A percentile compares a stretch with the other conserved stretches of the same genome.
These are phyloP conservation scores for Apamea crenata DNA, from an alignment of 2,888 invertebrate species.

Conservation along the genomic window DNA sequence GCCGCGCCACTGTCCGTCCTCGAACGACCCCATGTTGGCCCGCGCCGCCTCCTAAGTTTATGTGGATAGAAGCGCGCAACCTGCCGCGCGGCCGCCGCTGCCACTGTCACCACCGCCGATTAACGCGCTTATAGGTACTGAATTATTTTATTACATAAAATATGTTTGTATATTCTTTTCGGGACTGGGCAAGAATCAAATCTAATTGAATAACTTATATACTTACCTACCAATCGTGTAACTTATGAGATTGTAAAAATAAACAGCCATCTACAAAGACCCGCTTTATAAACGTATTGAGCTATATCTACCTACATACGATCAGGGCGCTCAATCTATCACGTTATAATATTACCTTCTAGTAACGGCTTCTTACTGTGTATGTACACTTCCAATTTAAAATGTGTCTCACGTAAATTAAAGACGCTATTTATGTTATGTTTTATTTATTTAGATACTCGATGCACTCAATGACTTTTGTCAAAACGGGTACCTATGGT, in stretches of 20 bases:
- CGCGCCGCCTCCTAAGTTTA: slow-evolving; percentile 85
- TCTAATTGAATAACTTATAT: background rate
- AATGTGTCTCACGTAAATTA: background rate
- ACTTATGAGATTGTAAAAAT: slow-evolving; percentile 18
- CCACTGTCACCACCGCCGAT: slow-evolving; percentile 83
- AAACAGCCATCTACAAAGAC: slow-evolving; percentile 12
- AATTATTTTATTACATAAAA: slow-evolving; percentile 55
- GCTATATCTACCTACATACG: background rate
- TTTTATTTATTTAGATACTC: slow-evolving; percentile 25
- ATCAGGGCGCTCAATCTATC: slow-evolving; percentile 8
- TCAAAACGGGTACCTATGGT: background rate
- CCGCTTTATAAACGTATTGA: slow-evolving; percentile 12
- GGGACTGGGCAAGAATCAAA: background rate
- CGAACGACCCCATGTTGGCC: slow-evolving; percentile 87
- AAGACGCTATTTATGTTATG: background rate
- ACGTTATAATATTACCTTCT: slow-evolving; percentile 6
- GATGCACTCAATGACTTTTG: slow-evolving; percentile 1
- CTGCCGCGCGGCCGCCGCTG: slow-evolving; percentile 86
- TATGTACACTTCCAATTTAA: background rate
- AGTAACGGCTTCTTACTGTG: background rate
- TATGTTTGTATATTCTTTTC: background rate
- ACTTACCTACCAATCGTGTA: slow-evolving; percentile 9
- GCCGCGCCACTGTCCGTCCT: slow-evolving; percentile 88
- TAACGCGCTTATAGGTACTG: slow-evolving; percentile 88
- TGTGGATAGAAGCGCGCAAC: slow-evolving; percentile 82